Percentiles rank a stretch among this genome's conserved stretches.
phyloP scores from a whole-genome alignment of 2,888 invertebrate genomes.

The Eupithecia centaureata region DNA sequence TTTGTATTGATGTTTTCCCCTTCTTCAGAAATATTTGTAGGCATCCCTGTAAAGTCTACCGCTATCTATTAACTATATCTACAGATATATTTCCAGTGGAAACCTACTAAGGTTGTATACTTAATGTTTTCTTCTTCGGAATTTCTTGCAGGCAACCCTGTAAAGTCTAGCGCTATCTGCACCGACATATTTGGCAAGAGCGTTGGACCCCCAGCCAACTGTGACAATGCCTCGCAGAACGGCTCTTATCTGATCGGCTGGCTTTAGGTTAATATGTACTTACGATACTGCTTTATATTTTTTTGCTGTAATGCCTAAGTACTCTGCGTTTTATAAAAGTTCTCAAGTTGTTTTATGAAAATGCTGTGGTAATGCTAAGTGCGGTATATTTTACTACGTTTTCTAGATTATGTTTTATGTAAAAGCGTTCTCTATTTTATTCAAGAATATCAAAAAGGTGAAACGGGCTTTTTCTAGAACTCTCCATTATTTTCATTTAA shows the following conservation, averaged over 20 bases:
- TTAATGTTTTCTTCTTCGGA: neutral
- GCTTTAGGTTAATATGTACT: slow-evolving; percentile 61
- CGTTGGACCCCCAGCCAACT: slow-evolving; percentile 70
- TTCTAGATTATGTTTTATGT: slow-evolving; percentile 2
- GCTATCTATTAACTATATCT: no score
- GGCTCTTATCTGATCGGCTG: slow-evolving; percentile 61
- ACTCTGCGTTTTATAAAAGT: slow-evolving; percentile 1
- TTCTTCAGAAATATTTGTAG: no score
- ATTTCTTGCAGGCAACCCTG: neutral
- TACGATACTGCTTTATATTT: slow-evolving; percentile 47
- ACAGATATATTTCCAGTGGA: neutral
- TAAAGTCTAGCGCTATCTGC: slow-evolving; percentile 60
- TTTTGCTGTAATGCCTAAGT: slow-evolving; percentile 29
- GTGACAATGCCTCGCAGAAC: slow-evolving; percentile 64
- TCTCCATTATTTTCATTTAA: neutral
- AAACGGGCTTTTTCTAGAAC: neutral
- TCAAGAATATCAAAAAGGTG: neutral
- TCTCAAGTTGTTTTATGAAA: neutral
- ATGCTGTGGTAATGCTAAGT: slow-evolving; percentile 5
- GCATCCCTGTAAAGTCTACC: no score
- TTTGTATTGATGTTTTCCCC: no score
- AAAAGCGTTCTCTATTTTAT: neutral
- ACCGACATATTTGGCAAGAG: slow-evolving; percentile 80
- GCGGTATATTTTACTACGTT: neutral
- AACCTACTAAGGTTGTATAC: neutral